These are phyloP conservation scores for Drosophila putrida DNA, from an alignment of 2,888 invertebrate species.

Conservation along the genomic window DNA sequence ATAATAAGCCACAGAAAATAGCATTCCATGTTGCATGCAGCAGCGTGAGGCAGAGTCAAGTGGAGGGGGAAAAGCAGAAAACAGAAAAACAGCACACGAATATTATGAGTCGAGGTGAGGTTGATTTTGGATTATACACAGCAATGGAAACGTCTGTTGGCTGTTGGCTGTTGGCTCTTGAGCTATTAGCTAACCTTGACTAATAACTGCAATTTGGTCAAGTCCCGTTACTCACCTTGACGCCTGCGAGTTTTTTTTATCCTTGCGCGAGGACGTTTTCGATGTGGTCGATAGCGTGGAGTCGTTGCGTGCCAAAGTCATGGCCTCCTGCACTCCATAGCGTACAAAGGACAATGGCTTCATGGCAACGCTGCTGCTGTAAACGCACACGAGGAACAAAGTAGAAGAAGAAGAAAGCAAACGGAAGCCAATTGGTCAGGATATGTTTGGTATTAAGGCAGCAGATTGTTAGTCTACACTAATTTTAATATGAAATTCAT, in stretches of 20 bases:
- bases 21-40: slow-evolving; percentile 40
- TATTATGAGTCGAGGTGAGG: slow-evolving; percentile 8
- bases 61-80: slow-evolving; percentile 1
- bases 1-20: slow-evolving; percentile 55
- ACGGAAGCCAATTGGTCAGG: slow-evolving; percentile 25
- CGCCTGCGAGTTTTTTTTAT: slow-evolving; percentile 86
- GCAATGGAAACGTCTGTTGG: slow-evolving; percentile 4
- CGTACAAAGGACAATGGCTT: slow-evolving; percentile 87
- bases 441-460: not conserved
- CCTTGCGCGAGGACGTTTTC: slow-evolving; percentile 85
- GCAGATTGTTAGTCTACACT: too few relatives aligned
- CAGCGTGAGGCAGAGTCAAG: not conserved
- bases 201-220: slow-evolving; percentile 67
- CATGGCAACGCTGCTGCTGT: slow-evolving; percentile 87
- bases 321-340: slow-evolving; percentile 85
- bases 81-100: slow-evolving; percentile 8
- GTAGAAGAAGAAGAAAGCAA: slow-evolving; percentile 17
- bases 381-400: slow-evolving; percentile 8
- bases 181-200: slow-evolving; percentile 28
- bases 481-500: too few relatives aligned
- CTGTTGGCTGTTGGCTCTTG: not conserved
- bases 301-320: slow-evolving; percentile 85
- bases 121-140: slow-evolving; percentile 1
- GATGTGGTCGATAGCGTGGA: slow-evolving; percentile 88
- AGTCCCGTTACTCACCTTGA: slow-evolving; percentile 82